Conservation (phyloP, 2,797 vertebrate species). For the Pangasius mekongensis region DNA sequence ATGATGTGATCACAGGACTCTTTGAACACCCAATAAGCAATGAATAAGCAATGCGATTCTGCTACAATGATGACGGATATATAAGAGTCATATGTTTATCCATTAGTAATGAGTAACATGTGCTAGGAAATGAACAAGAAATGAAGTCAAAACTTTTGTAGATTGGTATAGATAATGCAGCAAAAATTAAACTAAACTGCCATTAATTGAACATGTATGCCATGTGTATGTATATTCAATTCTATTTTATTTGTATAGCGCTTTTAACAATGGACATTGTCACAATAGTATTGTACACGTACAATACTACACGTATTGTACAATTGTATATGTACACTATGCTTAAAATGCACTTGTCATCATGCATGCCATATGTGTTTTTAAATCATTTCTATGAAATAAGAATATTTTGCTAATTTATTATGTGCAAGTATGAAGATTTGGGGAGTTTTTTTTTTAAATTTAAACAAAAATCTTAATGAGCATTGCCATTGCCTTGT, state of each 20-base stretch:
- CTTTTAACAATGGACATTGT: too few species aligned
- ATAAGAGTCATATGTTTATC: neutral
- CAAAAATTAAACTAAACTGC: neutral
- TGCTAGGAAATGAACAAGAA: neutral
- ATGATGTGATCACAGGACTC: slow-evolving; percentile 30
- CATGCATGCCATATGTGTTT: neutral
- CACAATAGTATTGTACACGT: too few species aligned
- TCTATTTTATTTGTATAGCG: too few species aligned
- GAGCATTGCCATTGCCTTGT: neutral
- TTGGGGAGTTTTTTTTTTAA: neutral
- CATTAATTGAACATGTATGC: neutral
- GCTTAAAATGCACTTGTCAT: neutral
- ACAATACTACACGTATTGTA: too few species aligned
- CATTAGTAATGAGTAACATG: slow-evolving; percentile 15
- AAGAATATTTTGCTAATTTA: neutral
- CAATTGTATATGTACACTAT: neutral
- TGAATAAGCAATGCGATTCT: slow-evolving; percentile 39
- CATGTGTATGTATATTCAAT: neutral
- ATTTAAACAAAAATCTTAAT: neutral
- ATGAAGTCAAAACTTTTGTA: neutral
- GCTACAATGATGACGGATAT: slow-evolving; percentile 10
- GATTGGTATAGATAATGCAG: neutral
- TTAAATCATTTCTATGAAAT: neutral
- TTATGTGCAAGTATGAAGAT: neutral
- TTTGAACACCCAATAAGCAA: slow-evolving; percentile 44